Evolutionary conservation across 2,113 vertebrate genomes (phyloP).

Genomic region (Pundamilia nyererei): DNA sequence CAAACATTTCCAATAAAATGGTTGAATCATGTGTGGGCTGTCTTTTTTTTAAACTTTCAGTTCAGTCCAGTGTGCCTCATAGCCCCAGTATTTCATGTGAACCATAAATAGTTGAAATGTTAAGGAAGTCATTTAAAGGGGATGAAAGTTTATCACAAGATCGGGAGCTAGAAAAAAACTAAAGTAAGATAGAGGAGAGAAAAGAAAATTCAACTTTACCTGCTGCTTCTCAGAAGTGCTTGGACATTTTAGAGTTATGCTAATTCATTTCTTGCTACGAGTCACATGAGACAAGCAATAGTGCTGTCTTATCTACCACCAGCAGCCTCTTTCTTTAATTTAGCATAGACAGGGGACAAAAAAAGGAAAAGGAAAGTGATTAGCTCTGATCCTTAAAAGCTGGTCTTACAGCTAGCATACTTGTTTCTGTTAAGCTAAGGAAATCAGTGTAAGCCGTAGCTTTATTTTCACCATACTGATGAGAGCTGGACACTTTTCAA

Average conservation of each 20-base stretch:
- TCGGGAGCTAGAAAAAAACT: neutral
- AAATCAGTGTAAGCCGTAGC: neutral
- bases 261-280: neutral
- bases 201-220: neutral
- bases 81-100: neutral
- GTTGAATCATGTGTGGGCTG: slow-evolving; percentile 8
- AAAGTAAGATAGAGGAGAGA: neutral
- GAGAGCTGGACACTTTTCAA: neutral
- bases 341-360: neutral
- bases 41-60: slow-evolving; percentile 14
- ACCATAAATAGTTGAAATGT: slow-evolving; percentile 8
- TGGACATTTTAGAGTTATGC: neutral
- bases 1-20: slow-evolving; percentile 38
- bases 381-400: neutral
- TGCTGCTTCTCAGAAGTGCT: neutral
- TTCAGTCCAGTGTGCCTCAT: neutral
- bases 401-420: neutral
- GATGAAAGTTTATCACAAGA: neutral
- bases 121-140: neutral
- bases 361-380: neutral
- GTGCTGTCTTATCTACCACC: neutral
- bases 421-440: neutral
- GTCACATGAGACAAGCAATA: neutral
- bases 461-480: neutral
- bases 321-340: neutral